Percentiles rank a stretch among this genome's conserved stretches.
These are phyloP conservation scores for Pteronotus mesoamericanus DNA, from an alignment of 2,797 vertebrate genomes.

Conservation along the genomic window DNA sequence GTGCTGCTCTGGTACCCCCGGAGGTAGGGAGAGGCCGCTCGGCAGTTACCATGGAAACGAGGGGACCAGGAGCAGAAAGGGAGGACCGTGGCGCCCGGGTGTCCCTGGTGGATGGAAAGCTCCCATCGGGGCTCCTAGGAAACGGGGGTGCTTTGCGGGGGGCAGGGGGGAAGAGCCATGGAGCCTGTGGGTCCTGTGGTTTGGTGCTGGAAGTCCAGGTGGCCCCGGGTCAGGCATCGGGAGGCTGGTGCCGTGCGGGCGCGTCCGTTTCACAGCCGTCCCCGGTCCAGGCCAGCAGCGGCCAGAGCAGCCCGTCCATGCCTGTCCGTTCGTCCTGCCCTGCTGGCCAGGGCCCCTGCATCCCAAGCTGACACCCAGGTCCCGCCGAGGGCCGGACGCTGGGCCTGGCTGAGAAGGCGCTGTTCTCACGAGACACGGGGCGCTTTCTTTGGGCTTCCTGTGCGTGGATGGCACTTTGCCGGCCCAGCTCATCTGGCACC, in stretches of 20 bases:
- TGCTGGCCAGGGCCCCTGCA: fast-evolving
- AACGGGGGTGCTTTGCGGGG: background rate
- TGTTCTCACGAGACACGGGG: fast-evolving
- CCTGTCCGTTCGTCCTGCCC: background rate
- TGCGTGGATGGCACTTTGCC: background rate
- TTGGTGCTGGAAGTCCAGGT: background rate
- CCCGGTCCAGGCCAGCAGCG: background rate
- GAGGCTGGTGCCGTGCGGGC: background rate
- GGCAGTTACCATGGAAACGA: background rate
- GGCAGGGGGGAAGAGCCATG: background rate
- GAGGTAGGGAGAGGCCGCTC: background rate
- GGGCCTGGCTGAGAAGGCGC: background rate
- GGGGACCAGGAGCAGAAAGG: background rate
- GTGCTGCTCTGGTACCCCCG: background rate
- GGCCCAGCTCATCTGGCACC: background rate
- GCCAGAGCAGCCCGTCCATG: background rate
- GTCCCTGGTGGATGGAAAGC: background rate
- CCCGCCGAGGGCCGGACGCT: background rate
- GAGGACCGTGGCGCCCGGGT: background rate
- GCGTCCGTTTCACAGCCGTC: background rate
- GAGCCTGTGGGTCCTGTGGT: background rate
- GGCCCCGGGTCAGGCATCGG: background rate
- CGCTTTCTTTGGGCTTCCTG: background rate
- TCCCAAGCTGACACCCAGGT: background rate
- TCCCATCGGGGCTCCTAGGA: background rate